Evolutionary conservation across 2,797 vertebrate species (phyloP).

Genomic region (Prionace glauca): DNA sequence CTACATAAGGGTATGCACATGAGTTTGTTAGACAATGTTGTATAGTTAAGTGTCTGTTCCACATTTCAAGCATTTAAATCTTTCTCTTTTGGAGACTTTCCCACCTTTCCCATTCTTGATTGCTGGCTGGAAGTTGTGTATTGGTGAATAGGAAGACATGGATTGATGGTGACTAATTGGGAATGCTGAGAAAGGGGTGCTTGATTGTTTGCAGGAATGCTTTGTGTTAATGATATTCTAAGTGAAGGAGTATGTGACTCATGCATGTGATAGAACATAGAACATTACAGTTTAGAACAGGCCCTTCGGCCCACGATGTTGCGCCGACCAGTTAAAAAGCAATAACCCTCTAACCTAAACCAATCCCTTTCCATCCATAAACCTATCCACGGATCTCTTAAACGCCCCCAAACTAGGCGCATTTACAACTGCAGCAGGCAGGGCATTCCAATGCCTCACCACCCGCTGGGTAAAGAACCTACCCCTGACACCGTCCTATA

Average conservation of each 20-base stretch:
- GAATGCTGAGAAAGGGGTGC: not conserved
- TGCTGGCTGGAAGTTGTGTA: not conserved
- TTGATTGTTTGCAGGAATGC: not conserved
- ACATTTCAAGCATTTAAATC: not conserved
- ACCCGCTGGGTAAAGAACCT: too few relatives aligned
- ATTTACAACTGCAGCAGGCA: too few relatives aligned
- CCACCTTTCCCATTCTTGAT: not conserved
- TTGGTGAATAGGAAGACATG: not conserved
- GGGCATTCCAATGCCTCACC: too few relatives aligned
- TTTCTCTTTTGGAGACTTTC: not conserved
- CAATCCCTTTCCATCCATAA: too few relatives aligned
- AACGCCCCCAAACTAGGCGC: too few relatives aligned
- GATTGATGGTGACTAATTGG: not conserved
- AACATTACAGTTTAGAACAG: too few relatives aligned
- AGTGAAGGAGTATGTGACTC: not conserved
- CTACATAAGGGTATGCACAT: not conserved
- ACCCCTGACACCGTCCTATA: too few relatives aligned
- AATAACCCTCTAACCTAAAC: too few relatives aligned
- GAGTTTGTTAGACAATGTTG: not conserved
- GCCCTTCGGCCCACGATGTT: too few relatives aligned
- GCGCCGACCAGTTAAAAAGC: too few relatives aligned
- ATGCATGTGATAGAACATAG: not conserved
- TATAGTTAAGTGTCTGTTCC: not conserved
- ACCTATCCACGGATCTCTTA: too few relatives aligned
- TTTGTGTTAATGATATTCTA: not conserved